Evolutionary conservation across 2,113 vertebrate species (phyloP).

Genomic region (Lampris incognitus): DNA sequence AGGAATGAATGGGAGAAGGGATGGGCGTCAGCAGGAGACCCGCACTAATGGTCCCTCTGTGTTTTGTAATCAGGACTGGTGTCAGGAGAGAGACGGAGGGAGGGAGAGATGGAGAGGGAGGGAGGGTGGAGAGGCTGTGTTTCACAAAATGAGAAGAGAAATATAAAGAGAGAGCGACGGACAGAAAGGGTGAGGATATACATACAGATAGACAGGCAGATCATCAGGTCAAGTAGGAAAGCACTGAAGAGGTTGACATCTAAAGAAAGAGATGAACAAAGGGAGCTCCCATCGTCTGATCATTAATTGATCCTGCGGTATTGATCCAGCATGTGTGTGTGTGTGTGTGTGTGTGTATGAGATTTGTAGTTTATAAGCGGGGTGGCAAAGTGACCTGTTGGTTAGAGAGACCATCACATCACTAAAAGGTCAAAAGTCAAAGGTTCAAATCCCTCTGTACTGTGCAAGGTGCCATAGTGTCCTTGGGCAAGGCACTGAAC

Average conservation of each 20-base stretch:
- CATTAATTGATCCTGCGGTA: slow-evolving; percentile 65
- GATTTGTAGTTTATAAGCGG: slow-evolving; percentile 21
- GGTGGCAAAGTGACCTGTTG: no score
- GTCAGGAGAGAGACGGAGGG: slow-evolving; percentile 60
- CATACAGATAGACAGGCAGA: slow-evolving; percentile 50
- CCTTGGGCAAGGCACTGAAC: no score
- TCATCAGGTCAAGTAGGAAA: neutral
- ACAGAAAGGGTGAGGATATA: slow-evolving; percentile 47
- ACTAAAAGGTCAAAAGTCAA: no score
- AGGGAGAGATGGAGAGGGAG: slow-evolving; percentile 8
- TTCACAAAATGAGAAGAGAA: slow-evolving; percentile 27
- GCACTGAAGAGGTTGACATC: slow-evolving; percentile 58
- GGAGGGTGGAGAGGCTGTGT: slow-evolving; percentile 35
- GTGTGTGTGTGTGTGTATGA: slow-evolving; percentile 29
- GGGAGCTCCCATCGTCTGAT: slow-evolving; percentile 58
- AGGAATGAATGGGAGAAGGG: slow-evolving; percentile 67
- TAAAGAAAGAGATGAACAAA: slow-evolving; percentile 53
- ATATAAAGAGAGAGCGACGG: slow-evolving; percentile 40
- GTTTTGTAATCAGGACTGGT: slow-evolving; percentile 69
- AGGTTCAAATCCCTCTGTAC: no score
- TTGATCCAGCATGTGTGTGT: slow-evolving; percentile 40
- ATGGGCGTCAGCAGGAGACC: slow-evolving; percentile 60
- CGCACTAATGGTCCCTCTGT: slow-evolving; percentile 69
- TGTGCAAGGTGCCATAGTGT: no score
- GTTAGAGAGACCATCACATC: no score